These are phyloP conservation scores for Whitmania pigra DNA, from an alignment of 1,140 invertebrate genomes.

Conservation along the genomic window DNA sequence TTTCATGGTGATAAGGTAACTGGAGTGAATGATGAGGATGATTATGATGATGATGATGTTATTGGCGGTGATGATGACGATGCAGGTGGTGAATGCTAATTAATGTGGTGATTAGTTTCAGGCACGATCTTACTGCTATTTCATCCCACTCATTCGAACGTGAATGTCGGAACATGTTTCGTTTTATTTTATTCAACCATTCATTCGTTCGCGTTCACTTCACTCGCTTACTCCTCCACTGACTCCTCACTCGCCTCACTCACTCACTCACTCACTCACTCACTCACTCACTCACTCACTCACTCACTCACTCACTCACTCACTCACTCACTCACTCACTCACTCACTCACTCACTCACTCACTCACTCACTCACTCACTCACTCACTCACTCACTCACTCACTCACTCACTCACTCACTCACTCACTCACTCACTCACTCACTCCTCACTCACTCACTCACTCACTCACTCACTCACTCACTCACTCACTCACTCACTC, in stretches of 20 bases:
- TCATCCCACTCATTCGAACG: not conserved
- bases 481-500: conserved; percentile 24
- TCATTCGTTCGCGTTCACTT: conserved; percentile 17
- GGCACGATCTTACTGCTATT: too few relatives aligned
- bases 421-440: conserved; percentile 20
- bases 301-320: conserved; percentile 26
- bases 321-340: conserved; percentile 26
- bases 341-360: conserved; percentile 25
- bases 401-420: conserved; percentile 20
- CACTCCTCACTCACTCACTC: conserved; percentile 20
- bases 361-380: conserved; percentile 20
- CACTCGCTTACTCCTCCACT: conserved; percentile 16
- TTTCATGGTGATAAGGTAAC: too few relatives aligned
- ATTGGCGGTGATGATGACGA: too few relatives aligned
- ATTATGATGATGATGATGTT: too few relatives aligned
- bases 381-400: conserved; percentile 20
- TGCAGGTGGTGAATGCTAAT: too few relatives aligned
- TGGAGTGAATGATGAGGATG: too few relatives aligned
- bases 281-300: conserved; percentile 25
- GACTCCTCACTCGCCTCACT: conserved; percentile 21
- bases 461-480: conserved; percentile 20
- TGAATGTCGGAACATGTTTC: not conserved
- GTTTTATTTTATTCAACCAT: conserved; percentile 6
- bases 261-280: conserved; percentile 14
- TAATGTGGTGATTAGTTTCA: too few relatives aligned